Conservation (phyloP, 2,113 vertebrate species). For the Isichthys henryi region DNA sequence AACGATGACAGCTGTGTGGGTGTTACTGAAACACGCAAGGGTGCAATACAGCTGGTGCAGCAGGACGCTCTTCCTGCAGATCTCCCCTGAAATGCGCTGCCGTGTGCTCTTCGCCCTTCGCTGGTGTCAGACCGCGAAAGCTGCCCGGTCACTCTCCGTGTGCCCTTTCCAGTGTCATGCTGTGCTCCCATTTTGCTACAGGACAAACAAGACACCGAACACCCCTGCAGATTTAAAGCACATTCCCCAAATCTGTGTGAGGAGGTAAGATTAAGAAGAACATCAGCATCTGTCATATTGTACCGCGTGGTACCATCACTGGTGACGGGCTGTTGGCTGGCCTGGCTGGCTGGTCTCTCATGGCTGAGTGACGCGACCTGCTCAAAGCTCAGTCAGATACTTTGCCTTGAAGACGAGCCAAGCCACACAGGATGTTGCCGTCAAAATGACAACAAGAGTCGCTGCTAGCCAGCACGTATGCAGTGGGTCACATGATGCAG, state of each 20-base stretch:
- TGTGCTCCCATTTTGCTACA: neutral
- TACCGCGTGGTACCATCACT: neutral
- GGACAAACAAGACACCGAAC: neutral
- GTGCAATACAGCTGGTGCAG: neutral
- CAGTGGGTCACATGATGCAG: neutral
- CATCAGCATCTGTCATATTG: neutral
- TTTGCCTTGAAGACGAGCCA: neutral
- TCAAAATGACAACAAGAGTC: neutral
- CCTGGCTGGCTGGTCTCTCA: neutral
- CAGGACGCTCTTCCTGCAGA: neutral
- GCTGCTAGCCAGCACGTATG: neutral
- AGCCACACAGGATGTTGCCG: neutral
- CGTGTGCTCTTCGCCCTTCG: neutral
- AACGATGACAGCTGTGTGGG: neutral
- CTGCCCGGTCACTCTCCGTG: neutral
- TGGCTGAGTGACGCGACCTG: neutral
- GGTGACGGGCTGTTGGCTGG: neutral
- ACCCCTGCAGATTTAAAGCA: neutral
- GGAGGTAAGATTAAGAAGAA: neutral
- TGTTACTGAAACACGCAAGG: neutral
- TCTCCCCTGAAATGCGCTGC: neutral
- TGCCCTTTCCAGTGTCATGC: neutral
- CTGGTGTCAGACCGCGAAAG: neutral
- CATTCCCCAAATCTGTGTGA: neutral
- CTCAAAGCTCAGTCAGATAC: neutral